Evolutionary conservation across 2,113 vertebrate genomes (phyloP).

Genomic region (Australoheros scitulus): DNA sequence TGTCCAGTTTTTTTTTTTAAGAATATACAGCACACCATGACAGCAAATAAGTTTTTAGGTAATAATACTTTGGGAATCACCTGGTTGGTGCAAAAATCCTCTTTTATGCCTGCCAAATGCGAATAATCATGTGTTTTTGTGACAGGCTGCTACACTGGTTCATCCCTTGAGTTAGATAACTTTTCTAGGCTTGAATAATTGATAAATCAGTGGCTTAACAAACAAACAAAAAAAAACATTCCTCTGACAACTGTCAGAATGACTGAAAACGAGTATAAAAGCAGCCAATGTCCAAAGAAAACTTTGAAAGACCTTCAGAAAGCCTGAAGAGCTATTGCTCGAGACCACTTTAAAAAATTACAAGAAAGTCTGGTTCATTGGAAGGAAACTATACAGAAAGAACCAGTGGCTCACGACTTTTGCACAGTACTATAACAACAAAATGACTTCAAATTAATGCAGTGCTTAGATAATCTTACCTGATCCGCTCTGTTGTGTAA

Average conservation of each 20-base stretch:
- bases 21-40: too few species aligned
- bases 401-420: background rate
- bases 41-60: too few species aligned
- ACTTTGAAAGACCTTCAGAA: background rate
- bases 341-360: background rate
- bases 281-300: background rate
- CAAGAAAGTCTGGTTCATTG: background rate
- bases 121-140: too few species aligned
- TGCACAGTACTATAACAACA: background rate
- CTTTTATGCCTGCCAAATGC: too few species aligned
- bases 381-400: background rate
- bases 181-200: background rate
- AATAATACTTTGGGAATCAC: too few species aligned
- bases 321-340: background rate
- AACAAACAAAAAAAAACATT: background rate
- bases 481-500: slow-evolving; percentile 23
- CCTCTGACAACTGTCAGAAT: too few species aligned
- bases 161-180: background rate
- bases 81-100: too few species aligned
- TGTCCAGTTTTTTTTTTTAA: too few species aligned
- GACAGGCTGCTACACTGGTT: too few species aligned
- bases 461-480: slow-evolving; percentile 37
- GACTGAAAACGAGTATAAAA: background rate
- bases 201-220: background rate
- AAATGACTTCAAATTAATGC: background rate